Base-by-base conservation (phyloP, 2,888 invertebrate species). In the Choristoneura rosaceana region DNA sequence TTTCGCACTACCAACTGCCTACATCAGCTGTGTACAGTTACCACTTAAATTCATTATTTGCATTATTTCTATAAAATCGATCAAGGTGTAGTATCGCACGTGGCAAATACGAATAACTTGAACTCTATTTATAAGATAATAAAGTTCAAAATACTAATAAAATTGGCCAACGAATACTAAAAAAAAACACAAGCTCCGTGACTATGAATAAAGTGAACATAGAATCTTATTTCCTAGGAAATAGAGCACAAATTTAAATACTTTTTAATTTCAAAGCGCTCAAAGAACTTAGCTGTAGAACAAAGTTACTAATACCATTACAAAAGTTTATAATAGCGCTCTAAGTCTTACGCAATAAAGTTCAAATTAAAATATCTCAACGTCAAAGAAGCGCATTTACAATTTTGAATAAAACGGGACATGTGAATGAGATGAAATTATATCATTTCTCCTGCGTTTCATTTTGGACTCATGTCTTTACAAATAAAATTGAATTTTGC, bases 31-130 rank as follows among this genome's bases (percentile, higher is more conserved):
- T 52, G 15, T 70, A 70, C 61, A 71, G 71, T 66, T 70, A 52
- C 47, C 68, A 60, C 58, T 73, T 75, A 74, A 76, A 55, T 12
- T 25, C 4, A 55, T 14, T 17, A 61, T 17, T 34, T n/a, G 34
- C 4, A 34, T 61, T 61, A 61, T 34, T 76, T 76, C 76, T 74
- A 75, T 74, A 70, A 62, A 74, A 69, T n/a, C n/a, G n/a, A 59
- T 25, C 47, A 74, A 65, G 73, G 60, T 74, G 64, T 55, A 52
- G 10, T 75, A 60, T 71, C 55, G 71, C 73, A 73, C 74, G 76
- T 73, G 75, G 63, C 66, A 47, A 15, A 69, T 14, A 33, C 15
- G 12, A 10, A 14, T 4, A 50, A 59, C 25, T 34, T 47, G 52
- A 52, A 45, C 60, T 50, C n/a, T 60, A 41, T n/a, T 2, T 0